Percentiles rank a stretch among this genome's conserved stretches.
phyloP scores from a whole-genome alignment of 2,113 vertebrate species.

The Salminus brasiliensis region DNA sequence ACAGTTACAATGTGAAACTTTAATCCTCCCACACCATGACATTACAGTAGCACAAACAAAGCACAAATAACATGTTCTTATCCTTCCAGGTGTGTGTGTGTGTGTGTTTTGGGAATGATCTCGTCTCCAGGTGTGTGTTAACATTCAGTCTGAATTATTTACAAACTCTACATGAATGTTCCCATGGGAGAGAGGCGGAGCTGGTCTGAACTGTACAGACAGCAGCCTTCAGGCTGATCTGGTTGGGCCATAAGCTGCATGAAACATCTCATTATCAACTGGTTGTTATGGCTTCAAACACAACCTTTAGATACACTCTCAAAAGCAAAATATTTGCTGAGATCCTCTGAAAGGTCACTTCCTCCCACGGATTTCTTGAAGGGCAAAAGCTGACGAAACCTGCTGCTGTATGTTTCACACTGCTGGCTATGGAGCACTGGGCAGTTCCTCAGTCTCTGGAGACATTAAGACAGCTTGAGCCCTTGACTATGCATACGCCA shows the following conservation, averaged over 20 bases:
- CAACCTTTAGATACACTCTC: not conserved
- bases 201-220: not conserved
- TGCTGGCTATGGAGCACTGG: not conserved
- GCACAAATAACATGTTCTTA: conserved; percentile 40
- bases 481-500: not conserved
- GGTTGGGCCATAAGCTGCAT: not conserved
- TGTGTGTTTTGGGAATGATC: conserved; percentile 14
- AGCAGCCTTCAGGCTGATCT: not conserved
- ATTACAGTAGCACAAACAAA: conserved; percentile 31
- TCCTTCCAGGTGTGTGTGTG: conserved; percentile 36
- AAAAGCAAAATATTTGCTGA: not conserved
- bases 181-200: conserved; percentile 15
- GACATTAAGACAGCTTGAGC: not conserved
- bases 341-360: not conserved
- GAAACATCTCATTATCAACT: not conserved
- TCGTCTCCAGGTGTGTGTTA: conserved; percentile 45
- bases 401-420: not conserved
- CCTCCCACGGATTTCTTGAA: not conserved
- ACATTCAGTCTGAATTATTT: conserved; percentile 33
- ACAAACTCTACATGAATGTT: conserved; percentile 40
- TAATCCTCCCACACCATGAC: conserved; percentile 1
- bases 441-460: not conserved
- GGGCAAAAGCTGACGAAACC: not conserved
- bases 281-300: conserved; percentile 7
- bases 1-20: conserved; percentile 21